Conservation (phyloP, 2,797 vertebrate genomes). For the Gymnoscopelus braueri region DNA sequence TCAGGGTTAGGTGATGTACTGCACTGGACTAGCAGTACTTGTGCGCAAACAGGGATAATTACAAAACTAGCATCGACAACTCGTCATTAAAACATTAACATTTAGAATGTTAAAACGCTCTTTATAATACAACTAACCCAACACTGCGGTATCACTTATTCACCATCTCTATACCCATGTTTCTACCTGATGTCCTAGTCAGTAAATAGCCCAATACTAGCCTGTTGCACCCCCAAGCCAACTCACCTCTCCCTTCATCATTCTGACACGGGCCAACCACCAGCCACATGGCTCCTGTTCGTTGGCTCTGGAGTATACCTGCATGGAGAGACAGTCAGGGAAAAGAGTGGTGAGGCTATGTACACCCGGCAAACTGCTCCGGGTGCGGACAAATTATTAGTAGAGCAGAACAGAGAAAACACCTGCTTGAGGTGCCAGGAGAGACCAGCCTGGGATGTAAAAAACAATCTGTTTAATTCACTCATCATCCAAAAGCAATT, state of each 20-base stretch:
- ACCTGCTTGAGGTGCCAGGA: too few species aligned
- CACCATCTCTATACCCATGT: too few species aligned
- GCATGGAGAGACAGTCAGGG: not conserved
- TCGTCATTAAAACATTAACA: too few species aligned
- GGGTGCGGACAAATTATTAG: too few species aligned
- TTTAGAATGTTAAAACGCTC: too few species aligned
- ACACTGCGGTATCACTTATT: too few species aligned
- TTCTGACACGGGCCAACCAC: slow-evolving; percentile 93
- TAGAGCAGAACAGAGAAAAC: not conserved
- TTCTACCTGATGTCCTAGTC: too few species aligned
- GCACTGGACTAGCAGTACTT: not conserved
- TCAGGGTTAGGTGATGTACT: not conserved
- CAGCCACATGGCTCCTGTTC: slow-evolving; percentile 94
- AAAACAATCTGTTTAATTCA: too few species aligned
- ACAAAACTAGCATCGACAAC: not conserved
- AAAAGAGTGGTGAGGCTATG: not conserved
- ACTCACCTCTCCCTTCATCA: slow-evolving; percentile 94
- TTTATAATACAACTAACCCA: too few species aligned
- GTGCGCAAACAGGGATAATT: not conserved
- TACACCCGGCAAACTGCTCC: too few species aligned
- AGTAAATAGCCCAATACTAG: not conserved
- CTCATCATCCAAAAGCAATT: too few species aligned
- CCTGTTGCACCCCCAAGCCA: not conserved
- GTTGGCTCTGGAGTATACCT: slow-evolving; percentile 93
- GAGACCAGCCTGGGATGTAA: too few species aligned